Evolutionary conservation across 1,140 invertebrate genomes (phyloP).

Genomic region (Melitaea cinxia): DNA sequence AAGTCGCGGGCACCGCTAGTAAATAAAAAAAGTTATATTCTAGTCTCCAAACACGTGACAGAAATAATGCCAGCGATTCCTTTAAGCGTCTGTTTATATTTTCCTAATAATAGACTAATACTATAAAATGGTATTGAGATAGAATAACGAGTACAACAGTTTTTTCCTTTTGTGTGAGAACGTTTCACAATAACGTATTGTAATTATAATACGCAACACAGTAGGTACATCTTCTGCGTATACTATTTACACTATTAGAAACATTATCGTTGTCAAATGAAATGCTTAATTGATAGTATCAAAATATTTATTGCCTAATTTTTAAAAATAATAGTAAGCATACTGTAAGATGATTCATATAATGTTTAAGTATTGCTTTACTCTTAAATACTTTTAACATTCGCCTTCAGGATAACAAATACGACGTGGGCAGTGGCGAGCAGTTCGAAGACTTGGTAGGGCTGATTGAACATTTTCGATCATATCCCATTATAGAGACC

Average conservation of each 20-base stretch:
- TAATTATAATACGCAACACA: neutral
- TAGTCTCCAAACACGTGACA: too few species aligned
- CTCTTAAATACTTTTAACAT: neutral
- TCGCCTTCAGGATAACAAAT: conserved; percentile 92
- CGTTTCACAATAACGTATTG: neutral
- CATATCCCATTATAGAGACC: conserved; percentile 99
- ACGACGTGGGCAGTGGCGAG: conserved; percentile 98
- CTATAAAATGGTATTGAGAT: neutral
- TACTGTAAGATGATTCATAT: too few species aligned
- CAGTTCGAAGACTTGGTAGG: conserved; percentile 96
- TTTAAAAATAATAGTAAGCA: too few species aligned
- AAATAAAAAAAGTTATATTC: too few species aligned
- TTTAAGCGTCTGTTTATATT: too few species aligned
- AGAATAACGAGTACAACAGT: neutral
- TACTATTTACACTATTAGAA: neutral
- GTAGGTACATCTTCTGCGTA: neutral
- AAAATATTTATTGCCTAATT: too few species aligned
- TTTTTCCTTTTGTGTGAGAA: neutral
- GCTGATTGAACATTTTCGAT: conserved; percentile 97
- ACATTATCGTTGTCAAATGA: neutral
- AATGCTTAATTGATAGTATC: too few species aligned
- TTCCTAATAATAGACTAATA: too few species aligned
- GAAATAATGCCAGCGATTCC: too few species aligned
- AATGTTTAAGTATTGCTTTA: too few species aligned
- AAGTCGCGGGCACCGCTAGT: too few species aligned